Conservation (phyloP, 2,113 vertebrate species). For the Phoenicopterus ruber region DNA sequence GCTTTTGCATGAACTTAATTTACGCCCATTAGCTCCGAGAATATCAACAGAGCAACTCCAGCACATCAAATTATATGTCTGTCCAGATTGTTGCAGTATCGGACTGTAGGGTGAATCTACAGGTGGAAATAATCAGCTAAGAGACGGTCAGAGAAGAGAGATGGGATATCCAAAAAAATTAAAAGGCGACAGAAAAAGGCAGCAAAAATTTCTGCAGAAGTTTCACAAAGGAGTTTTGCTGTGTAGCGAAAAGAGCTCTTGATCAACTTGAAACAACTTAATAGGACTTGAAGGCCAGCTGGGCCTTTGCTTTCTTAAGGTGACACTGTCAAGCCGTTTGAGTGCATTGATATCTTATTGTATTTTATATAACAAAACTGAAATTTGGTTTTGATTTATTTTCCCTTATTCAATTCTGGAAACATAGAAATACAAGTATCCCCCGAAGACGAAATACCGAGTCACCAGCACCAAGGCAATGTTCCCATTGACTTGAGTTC, state of each 20-base stretch:
- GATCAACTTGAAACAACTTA: neutral
- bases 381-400: neutral
- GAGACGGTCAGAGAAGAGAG: neutral
- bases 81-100: neutral
- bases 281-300: neutral
- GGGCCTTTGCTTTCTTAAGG: neutral
- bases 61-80: neutral
- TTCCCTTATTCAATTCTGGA: neutral
- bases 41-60: neutral
- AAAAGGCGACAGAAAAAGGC: neutral
- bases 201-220: neutral
- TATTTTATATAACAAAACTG: neutral
- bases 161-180: neutral
- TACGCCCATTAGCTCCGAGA: neutral
- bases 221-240: neutral
- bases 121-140: neutral
- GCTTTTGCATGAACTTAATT: conserved; percentile 8
- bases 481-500: neutral
- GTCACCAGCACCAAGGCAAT: neutral
- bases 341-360: neutral
- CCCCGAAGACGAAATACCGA: neutral
- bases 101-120: neutral
- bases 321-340: neutral
- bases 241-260: neutral
- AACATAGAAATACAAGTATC: neutral